Evolutionary conservation across 2,888 invertebrate genomes (phyloP).

Genomic region (Acrobasis repandana): DNA sequence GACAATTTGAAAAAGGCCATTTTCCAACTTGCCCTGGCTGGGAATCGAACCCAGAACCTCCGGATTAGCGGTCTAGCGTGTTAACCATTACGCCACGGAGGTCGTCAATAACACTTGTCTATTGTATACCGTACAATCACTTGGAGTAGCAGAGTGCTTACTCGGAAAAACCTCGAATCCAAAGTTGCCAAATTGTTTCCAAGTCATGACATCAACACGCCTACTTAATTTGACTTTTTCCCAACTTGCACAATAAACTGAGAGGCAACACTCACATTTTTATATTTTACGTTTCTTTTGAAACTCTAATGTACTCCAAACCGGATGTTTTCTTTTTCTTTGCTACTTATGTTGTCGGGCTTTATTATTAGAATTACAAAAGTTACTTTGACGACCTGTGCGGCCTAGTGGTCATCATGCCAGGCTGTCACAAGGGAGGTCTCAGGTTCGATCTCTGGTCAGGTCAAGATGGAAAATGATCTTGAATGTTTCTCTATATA

Average conservation of each 20-base stretch:
- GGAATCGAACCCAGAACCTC: no score
- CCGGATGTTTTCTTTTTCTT: slow-evolving; percentile 42
- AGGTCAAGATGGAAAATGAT: no score
- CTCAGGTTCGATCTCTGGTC: no score
- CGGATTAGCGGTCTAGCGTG: no score
- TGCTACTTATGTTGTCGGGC: slow-evolving; percentile 28
- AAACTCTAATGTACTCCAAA: slow-evolving; percentile 44
- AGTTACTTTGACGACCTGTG: not conserved
- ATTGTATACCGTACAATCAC: slow-evolving; percentile 5
- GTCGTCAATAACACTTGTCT: not conserved
- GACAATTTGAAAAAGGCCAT: no score
- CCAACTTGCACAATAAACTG: slow-evolving; percentile 54
- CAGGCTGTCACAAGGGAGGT: no score
- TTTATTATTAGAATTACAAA: slow-evolving; percentile 16
- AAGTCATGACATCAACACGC: slow-evolving; percentile 52
- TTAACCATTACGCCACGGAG: no score
- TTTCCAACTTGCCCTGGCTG: no score
- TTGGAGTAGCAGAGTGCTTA: slow-evolving; percentile 6
- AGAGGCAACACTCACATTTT: slow-evolving; percentile 50
- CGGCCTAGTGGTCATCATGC: no score
- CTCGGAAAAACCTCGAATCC: slow-evolving; percentile 36
- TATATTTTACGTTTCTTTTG: slow-evolving; percentile 54
- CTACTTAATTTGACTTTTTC: slow-evolving; percentile 56
- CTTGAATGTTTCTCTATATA: no score
- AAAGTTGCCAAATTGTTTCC: slow-evolving; percentile 47